A percentile compares a stretch with the other conserved stretches of the same genome.
These are phyloP conservation scores for Coecobrya sp. DNA, from an alignment of 2,888 invertebrate genomes.

Conservation along the genomic window DNA sequence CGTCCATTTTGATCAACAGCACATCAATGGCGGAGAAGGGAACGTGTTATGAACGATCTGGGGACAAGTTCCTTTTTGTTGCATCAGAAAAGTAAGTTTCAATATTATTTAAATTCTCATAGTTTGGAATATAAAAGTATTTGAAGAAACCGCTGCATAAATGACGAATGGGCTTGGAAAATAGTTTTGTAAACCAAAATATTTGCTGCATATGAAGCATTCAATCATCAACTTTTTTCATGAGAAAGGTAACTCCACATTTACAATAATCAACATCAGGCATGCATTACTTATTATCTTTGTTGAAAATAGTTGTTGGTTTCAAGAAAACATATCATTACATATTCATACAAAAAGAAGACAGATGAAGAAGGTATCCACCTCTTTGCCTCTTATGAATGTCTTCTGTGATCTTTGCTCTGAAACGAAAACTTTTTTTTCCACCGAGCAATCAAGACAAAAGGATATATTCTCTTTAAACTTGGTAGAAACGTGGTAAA, in stretches of 20 bases:
- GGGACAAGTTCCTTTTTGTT: slow-evolving; percentile 85
- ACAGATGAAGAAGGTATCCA: neutral
- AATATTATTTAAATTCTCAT: neutral
- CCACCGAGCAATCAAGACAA: slow-evolving; percentile 23
- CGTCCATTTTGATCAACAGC: slow-evolving; percentile 81
- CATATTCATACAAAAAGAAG: slow-evolving; percentile 53
- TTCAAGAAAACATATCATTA: slow-evolving; percentile 52
- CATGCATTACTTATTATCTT: slow-evolving; percentile 38
- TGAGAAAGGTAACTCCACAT: neutral
- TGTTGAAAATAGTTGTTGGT: neutral
- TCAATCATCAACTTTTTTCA: neutral
- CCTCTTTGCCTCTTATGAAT: slow-evolving; percentile 6
- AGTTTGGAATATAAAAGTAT: too few relatives aligned
- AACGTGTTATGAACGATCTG: slow-evolving; percentile 83
- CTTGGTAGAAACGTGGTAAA: slow-evolving; percentile 46
- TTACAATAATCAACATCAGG: neutral
- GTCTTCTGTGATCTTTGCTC: slow-evolving; percentile 7
- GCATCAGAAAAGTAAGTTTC: slow-evolving; percentile 76
- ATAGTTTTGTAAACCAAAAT: too few relatives aligned
- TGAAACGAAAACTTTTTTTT: slow-evolving; percentile 13
- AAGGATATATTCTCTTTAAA: slow-evolving; percentile 36
- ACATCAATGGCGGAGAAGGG: slow-evolving; percentile 83
- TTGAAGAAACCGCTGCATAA: neutral
- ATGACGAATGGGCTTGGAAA: too few relatives aligned
- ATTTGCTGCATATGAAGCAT: too few relatives aligned